Evolutionary conservation across 2,113 vertebrate genomes (phyloP), one percentile per base, ranked within the genome.

Genomic region (Cochlearius cochlearius): DNA sequence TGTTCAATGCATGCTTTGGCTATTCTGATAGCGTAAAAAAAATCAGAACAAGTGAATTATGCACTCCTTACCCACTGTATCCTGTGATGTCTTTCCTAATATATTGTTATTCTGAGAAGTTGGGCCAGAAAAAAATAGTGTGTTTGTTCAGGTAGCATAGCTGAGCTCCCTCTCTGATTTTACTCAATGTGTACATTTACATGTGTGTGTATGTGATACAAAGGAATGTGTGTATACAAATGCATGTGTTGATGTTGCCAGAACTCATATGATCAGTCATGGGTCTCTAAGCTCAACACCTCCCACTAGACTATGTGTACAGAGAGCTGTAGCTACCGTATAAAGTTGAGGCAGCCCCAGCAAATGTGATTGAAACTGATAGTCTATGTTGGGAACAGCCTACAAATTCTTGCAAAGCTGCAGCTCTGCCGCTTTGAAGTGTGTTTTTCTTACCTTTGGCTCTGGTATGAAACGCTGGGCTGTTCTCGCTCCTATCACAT

Each of bases 401-500:
- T 60, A 22, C 47, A 49, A 18, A 25, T 18, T 30, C 41, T 20
- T 41, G 38, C 38, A 23, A 41, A 66, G 53, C 43, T 63, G 63
- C 34, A 12, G 43, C 52, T 85, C 22, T 58, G 80, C 50, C 1
- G 0, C 45, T 69, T 22, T 18, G 4, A 34, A 53, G 30, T 17
- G 12, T 39, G 38, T 22, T 59, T 38, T 15, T 45, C 91, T 95
- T 95, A 99, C 98, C 98, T 98, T 98, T 32, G 25, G 49, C 30
- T 90, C 22, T 47, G 92, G 59, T 4, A 74, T 53, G 94, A 98
- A 99, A 6, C 98, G 98, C 3, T 53, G 41, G 7, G 98, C 83
- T 15, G 98, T 99, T 86, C 99, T 98, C 5, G 98, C 98, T 94
- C 98, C 98, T 58, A 99, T 34, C n/a, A 81, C 34, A 7, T 99